phyloP scores from a whole-genome alignment of 1,140 invertebrate species.

The Trissolcus basalis region DNA sequence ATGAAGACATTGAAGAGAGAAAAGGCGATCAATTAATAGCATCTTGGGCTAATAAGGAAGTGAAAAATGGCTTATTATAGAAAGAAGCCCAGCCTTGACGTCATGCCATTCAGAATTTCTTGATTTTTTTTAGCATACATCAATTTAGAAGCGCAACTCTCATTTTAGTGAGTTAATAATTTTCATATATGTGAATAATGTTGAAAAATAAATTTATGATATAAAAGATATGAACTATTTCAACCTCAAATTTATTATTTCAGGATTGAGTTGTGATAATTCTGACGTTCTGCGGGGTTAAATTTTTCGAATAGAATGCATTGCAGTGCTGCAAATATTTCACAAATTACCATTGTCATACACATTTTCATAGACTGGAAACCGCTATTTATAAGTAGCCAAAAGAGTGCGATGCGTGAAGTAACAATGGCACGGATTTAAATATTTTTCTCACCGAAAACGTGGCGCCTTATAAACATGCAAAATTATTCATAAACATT shows the following conservation, averaged over 20 bases:
- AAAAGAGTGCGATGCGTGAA: slow-evolving; percentile 9
- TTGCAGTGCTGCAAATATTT: too few relatives aligned
- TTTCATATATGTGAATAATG: too few relatives aligned
- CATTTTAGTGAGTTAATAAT: too few relatives aligned
- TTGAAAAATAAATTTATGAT: too few relatives aligned
- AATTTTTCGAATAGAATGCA: too few relatives aligned
- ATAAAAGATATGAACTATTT: too few relatives aligned
- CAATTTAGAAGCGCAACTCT: too few relatives aligned
- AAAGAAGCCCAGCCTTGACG: slow-evolving; percentile 33
- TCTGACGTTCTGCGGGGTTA: too few relatives aligned
- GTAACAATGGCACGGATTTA: slow-evolving; percentile 47
- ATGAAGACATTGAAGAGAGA: slow-evolving; percentile 35
- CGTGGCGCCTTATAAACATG: slow-evolving; percentile 53
- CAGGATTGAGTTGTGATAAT: too few relatives aligned
- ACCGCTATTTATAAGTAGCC: slow-evolving; percentile 42
- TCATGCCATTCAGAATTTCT: slow-evolving; percentile 37
- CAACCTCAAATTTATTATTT: too few relatives aligned
- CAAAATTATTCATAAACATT: slow-evolving; percentile 59
- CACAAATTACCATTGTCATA: slow-evolving; percentile 34
- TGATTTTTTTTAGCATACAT: slow-evolving; percentile 27
- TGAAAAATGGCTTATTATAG: slow-evolving; percentile 51
- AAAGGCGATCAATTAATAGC: slow-evolving; percentile 58
- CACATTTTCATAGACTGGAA: slow-evolving; percentile 43
- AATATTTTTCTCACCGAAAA: slow-evolving; percentile 54
- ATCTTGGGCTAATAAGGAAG: slow-evolving; percentile 45